Evolutionary conservation across 2,113 vertebrate species (phyloP), one percentile per base, ranked within the genome.

Genomic region (Heptranchias perlo): DNA sequence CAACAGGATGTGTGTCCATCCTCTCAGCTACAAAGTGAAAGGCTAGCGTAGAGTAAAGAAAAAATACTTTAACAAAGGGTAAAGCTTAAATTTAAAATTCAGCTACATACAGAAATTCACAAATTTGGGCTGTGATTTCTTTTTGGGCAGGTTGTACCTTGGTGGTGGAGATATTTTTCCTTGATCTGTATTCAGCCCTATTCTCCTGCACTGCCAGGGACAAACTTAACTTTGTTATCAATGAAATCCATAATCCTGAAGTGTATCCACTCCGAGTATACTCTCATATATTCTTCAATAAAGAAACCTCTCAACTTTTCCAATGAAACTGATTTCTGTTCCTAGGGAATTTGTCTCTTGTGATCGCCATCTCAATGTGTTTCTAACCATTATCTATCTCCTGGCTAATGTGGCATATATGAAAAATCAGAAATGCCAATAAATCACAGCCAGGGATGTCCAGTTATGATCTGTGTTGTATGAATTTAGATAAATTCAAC

Each of bases 161-260:
- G 25, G 35, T 91, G 18, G 4, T 95, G 47, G 39, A 1, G 13
- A 73, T 28, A 95, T 95, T 93, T 52, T 31, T 49, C 44, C 14
- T 2, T 69, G 62, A 65, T 95, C 47, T 49, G 28, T 69, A 69
- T 95, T 69, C 94, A 69, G 49, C 61, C 25, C 94, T 95, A 31
- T 52, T 95, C 94, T 73, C 44, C 23, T 18, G 11, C 58, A 44
- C 64, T 69, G 65, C 25, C 25, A 69, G 47, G 47, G 28, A 69
- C 47, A 95, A 67, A 73, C 47, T 52, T 69, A 52, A 52, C 47
- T 28, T 69, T 35, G 14, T 67, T 94, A 52, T 69, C 64, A 52
- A 73, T 95, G 64, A 95, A 95, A 67, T 95, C 93, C 65, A 95
- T 28, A 52, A 73, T 52, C 65, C 94, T 95, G 94, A 95, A 95